Evolutionary conservation across 1,140 invertebrate species (phyloP), one percentile per base, ranked within the genome.

Genomic region (Portunus trituberculatus): DNA sequence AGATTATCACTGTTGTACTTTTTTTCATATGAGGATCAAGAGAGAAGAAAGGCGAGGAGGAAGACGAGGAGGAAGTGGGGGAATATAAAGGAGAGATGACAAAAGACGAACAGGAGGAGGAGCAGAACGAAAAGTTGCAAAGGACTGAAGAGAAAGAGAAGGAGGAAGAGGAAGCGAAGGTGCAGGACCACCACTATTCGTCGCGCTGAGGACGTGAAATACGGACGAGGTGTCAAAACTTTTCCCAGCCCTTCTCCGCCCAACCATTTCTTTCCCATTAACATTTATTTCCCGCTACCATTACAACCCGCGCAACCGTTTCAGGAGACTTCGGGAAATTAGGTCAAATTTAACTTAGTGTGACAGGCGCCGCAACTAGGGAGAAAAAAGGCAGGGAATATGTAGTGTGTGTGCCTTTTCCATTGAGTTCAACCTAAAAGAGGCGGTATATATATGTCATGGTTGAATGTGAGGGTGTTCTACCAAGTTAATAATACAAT

Each of bases 271-370:
- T 76, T 76, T 76, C n/a, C 67, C 67, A 76, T 76, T 76, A 76
- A 76, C 67, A 76, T 76, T 76, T 76, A 76, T 76, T 76, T 76
- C 67, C 67, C 67, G 67, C 67, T n/a, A n/a, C 67, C 67, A 76
- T 76, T 76, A 76, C 67, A 76, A 14, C 20, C 67, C 67, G 25
- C 67, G 67, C 67, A 8, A 8, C 25, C 67, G 67, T 76, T 76
- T 76, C 67, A n/a, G 67, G 67, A n/a, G 20, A 76, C 67, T 20
- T 20, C 25, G 67, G 67, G 20, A 76, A 76, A 76, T 76, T 76
- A 76, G 67, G 67, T 76, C 67, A 76, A 76, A 76, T 76, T 76
- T 76, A 76, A 76, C 67, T 76, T 76, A 76, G 67, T 76, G 67
- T 76, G 67, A 76, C 67, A 76, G 67, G 67, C 67, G 20, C 10